phyloP scores from a whole-genome alignment of 1,140 invertebrate genomes.

The Aphidius ervi region DNA sequence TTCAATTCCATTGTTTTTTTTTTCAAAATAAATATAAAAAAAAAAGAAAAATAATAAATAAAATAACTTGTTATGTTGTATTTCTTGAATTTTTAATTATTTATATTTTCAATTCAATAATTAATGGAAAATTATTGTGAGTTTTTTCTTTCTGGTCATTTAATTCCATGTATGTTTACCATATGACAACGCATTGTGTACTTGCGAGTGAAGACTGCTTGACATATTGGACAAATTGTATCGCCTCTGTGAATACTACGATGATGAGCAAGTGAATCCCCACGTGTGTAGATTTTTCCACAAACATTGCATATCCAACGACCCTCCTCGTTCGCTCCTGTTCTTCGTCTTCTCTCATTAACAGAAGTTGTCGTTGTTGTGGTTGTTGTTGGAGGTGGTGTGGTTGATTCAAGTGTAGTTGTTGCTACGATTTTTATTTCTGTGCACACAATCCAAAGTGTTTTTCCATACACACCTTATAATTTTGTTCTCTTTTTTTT shows the following conservation, averaged over 20 bases:
- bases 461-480: constrained; percentile 45
- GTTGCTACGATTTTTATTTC: constrained; percentile 42
- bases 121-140: constrained; percentile 2
- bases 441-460: constrained; percentile 55
- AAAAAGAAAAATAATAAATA: not conserved
- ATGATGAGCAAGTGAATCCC: constrained; percentile 53
- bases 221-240: constrained; percentile 53
- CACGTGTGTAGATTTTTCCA: constrained; percentile 51
- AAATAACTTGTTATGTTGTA: too few relatives aligned
- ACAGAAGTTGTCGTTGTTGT: constrained; percentile 38
- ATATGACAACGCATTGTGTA: constrained; percentile 53
- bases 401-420: constrained; percentile 22
- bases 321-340: constrained; percentile 35
- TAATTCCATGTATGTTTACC: constrained; percentile 50
- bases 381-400: constrained; percentile 30
- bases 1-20: not conserved
- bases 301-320: constrained; percentile 53
- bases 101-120: not conserved
- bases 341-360: too few relatives aligned
- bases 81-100: not conserved
- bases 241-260: constrained; percentile 56
- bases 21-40: not conserved
- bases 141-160: constrained; percentile 29
- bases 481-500: constrained; percentile 16
- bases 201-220: constrained; percentile 52